Percentiles rank a stretch among this genome's conserved stretches.
Evolutionary conservation across 2,888 invertebrate species (phyloP).

Genomic region (Meiosimyza decipiens): DNA sequence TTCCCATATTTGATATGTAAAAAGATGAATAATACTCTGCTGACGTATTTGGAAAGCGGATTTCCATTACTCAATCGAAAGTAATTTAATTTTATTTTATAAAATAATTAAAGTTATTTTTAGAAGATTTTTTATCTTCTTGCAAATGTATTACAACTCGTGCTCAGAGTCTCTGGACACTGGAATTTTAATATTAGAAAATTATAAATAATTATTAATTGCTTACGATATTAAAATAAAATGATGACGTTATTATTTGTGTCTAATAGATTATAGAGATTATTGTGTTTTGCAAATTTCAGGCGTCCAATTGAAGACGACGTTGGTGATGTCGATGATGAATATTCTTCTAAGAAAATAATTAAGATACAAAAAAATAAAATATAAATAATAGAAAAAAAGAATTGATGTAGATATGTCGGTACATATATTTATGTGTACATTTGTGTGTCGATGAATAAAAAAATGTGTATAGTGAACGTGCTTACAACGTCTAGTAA

Average conservation of each 20-base stretch:
- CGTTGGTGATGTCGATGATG: not conserved
- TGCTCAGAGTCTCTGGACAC: not conserved
- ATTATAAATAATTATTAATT: constrained; percentile 22
- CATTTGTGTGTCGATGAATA: not conserved
- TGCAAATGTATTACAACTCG: constrained; percentile 26
- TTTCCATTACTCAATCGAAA: not conserved
- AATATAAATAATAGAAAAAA: constrained; percentile 18
- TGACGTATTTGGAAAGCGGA: not conserved
- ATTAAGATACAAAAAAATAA: not conserved
- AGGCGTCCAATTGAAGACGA: constrained; percentile 16
- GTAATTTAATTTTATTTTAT: not conserved
- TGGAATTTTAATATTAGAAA: not conserved
- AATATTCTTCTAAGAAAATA: constrained; percentile 2
- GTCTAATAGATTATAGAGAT: constrained; percentile 26
- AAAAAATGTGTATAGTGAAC: constrained; percentile 36
- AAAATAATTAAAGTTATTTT: not conserved
- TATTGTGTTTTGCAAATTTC: constrained; percentile 14
- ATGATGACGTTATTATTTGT: constrained; percentile 45
- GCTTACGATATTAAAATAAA: constrained; percentile 43
- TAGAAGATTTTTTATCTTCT: not conserved
- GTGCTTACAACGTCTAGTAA: constrained; percentile 36
- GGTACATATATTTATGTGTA: not conserved
- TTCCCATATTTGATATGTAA: not conserved
- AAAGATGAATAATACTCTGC: not conserved
- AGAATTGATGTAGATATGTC: not conserved